A percentile compares a stretch with the other conserved stretches of the same genome.
phyloP scores from a whole-genome alignment of 2,888 invertebrate species.

The Nymphalis polychloros region DNA sequence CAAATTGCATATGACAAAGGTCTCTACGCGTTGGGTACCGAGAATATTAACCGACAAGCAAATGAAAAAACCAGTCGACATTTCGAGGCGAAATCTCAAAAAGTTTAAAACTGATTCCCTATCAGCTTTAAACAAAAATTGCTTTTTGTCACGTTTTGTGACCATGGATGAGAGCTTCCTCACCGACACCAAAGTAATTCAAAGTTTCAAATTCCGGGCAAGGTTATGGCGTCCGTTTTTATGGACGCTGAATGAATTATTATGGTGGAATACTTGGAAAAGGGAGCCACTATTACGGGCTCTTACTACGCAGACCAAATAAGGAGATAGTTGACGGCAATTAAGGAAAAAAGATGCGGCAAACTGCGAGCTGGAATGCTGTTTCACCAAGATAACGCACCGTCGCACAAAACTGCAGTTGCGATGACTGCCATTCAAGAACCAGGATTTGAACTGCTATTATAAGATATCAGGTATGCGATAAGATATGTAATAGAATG shows the following conservation, averaged over 20 bases:
- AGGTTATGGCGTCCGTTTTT: slow-evolving; percentile 36
- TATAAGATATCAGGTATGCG: neutral
- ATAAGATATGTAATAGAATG: too few species aligned
- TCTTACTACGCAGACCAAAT: slow-evolving; percentile 23
- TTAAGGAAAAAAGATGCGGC: too few species aligned
- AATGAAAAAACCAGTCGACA: too few species aligned
- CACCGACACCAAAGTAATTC: slow-evolving; percentile 38
- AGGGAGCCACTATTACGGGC: neutral
- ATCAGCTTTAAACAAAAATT: too few species aligned
- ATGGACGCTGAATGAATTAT: slow-evolving; percentile 13
- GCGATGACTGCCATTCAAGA: too few species aligned
- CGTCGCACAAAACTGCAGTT: too few species aligned
- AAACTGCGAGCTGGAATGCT: too few species aligned
- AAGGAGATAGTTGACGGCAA: neutral
- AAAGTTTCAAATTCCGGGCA: slow-evolving; percentile 29
- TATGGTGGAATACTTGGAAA: neutral
- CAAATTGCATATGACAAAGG: neutral
- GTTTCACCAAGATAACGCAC: too few species aligned
- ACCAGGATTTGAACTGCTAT: too few species aligned
- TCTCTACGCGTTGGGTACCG: neutral
- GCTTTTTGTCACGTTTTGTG: too few species aligned
- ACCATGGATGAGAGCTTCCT: slow-evolving; percentile 19
- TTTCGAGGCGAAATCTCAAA: too few species aligned
- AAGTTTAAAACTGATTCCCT: too few species aligned
- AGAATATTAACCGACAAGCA: neutral